Evolutionary conservation across 1,140 invertebrate species (phyloP).

Genomic region (Drosophila repleta): DNA sequence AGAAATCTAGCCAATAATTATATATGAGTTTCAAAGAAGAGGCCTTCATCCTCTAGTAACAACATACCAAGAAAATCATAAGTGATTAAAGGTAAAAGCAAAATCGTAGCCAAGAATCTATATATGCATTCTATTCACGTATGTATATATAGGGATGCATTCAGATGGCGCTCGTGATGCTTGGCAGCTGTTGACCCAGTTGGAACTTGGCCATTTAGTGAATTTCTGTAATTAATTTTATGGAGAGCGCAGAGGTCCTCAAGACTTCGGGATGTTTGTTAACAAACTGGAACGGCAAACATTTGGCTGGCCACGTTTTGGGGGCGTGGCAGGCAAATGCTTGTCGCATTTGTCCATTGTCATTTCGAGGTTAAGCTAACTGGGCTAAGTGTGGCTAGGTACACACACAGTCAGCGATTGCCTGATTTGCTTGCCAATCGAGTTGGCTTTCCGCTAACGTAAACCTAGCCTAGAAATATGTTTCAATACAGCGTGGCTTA

Average conservation of each 20-base stretch:
- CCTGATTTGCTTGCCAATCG: neutral
- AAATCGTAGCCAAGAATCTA: neutral
- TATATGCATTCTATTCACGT: neutral
- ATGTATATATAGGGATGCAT: slow-evolving; percentile 11
- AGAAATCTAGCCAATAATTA: too few species aligned
- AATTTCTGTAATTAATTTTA: slow-evolving; percentile 79
- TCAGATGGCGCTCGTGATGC: slow-evolving; percentile 32
- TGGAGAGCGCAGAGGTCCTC: slow-evolving; percentile 35
- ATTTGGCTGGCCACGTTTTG: slow-evolving; percentile 41
- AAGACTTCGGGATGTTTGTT: slow-evolving; percentile 45
- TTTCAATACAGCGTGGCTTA: slow-evolving; percentile 46
- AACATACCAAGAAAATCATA: too few species aligned
- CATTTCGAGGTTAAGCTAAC: slow-evolving; percentile 72
- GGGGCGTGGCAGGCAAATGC: slow-evolving; percentile 44
- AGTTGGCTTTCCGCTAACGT: slow-evolving; percentile 22
- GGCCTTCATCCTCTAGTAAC: too few species aligned
- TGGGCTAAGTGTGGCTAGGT: slow-evolving; percentile 59
- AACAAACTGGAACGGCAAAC: slow-evolving; percentile 24
- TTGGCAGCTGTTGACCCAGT: slow-evolving; percentile 69
- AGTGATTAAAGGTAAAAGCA: too few species aligned
- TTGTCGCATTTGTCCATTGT: slow-evolving; percentile 52
- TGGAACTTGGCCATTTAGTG: slow-evolving; percentile 76
- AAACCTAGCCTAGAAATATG: slow-evolving; percentile 13
- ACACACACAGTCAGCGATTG: slow-evolving; percentile 9
- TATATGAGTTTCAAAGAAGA: too few species aligned